phyloP scores from a whole-genome alignment of 2,888 invertebrate genomes.

The Ophioninae sp. region DNA sequence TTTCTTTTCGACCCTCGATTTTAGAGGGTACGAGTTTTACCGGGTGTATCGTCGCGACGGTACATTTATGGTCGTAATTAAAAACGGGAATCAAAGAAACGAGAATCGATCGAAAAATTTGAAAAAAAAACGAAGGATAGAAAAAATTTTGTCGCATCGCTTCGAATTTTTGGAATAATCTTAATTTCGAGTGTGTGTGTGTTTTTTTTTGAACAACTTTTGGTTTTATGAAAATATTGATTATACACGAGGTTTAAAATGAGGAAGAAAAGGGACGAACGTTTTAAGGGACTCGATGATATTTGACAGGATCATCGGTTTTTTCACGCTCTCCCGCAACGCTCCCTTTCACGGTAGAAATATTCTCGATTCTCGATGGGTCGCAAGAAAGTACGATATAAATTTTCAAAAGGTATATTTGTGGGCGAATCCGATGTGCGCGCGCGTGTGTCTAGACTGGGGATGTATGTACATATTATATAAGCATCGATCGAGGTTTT shows the following conservation, averaged over 20 bases:
- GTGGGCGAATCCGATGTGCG: slow-evolving; percentile 12
- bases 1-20: no score
- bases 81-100: no score
- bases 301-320: slow-evolving; percentile 28
- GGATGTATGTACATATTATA: slow-evolving; percentile 18
- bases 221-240: slow-evolving; percentile 29
- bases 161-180: slow-evolving; percentile 15
- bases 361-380: slow-evolving; percentile 47
- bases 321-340: neutral
- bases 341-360: slow-evolving; percentile 12
- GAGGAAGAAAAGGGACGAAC: slow-evolving; percentile 12
- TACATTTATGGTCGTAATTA: no score
- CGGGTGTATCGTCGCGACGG: no score
- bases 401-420: slow-evolving; percentile 52
- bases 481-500: slow-evolving; percentile 55
- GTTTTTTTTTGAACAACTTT: slow-evolving; percentile 12
- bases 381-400: slow-evolving; percentile 58
- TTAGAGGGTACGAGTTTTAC: no score
- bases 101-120: no score
- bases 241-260: slow-evolving; percentile 25
- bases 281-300: slow-evolving; percentile 43
- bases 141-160: no score
- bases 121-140: no score
- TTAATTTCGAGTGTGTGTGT: neutral
- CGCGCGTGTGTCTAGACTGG: slow-evolving; percentile 16